Evolutionary conservation across 2,888 invertebrate genomes (phyloP).

Genomic region (Gonocerus acuteangulatus): DNA sequence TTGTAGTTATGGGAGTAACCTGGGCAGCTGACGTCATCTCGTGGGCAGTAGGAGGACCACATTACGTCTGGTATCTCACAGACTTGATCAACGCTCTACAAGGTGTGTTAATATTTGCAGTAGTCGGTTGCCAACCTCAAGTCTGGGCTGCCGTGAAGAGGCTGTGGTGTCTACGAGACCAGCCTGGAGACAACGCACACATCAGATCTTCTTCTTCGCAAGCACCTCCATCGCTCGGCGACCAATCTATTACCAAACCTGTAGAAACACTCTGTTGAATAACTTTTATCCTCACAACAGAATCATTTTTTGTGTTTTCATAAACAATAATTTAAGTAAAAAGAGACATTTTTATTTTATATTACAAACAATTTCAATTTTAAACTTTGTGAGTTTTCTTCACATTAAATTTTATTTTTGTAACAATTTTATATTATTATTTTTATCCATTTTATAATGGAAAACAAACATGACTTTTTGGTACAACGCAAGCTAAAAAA

Average conservation of each 20-base stretch:
- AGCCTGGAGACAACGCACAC: constrained; percentile 48
- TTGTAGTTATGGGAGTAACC: constrained; percentile 71
- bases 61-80: constrained; percentile 73
- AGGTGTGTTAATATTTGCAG: constrained; percentile 80
- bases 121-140: constrained; percentile 83
- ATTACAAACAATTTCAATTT: too few species aligned
- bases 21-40: constrained; percentile 75
- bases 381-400: too few species aligned
- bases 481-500: too few species aligned
- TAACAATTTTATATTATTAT: too few species aligned
- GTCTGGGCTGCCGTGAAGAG: constrained; percentile 61
- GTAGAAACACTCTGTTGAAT: constrained; percentile 39
- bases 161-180: constrained; percentile 54
- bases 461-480: too few species aligned
- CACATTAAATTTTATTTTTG: too few species aligned
- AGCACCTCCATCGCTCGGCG: constrained; percentile 72
- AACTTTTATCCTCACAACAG: neutral
- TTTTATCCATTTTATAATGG: too few species aligned
- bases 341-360: too few species aligned
- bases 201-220: constrained; percentile 64
- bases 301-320: neutral
- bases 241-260: constrained; percentile 43
- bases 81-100: constrained; percentile 79
- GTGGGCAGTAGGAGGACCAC: constrained; percentile 73
- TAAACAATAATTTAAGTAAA: too few species aligned